Conservation (phyloP, 2,113 vertebrate species). For the Rhinoptilus africanus region DNA sequence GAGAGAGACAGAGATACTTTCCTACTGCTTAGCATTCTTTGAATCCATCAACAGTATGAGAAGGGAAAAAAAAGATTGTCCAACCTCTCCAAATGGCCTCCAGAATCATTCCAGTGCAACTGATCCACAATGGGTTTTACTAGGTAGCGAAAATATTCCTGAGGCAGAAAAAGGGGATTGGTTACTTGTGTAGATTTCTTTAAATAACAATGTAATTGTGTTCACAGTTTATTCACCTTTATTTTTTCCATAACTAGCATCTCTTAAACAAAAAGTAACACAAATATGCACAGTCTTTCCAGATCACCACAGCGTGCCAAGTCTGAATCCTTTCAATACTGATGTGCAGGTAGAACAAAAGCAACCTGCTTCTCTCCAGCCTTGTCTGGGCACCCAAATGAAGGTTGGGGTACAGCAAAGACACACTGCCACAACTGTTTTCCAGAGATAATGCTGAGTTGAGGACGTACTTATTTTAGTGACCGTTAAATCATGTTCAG, state of each 20-base stretch:
- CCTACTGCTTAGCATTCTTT: neutral
- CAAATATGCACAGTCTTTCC: neutral
- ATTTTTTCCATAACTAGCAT: neutral
- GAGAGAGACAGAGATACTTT: neutral
- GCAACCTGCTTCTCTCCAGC: neutral
- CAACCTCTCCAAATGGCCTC: constrained; percentile 59
- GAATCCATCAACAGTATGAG: neutral
- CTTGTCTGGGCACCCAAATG: neutral
- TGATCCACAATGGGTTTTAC: constrained; percentile 72
- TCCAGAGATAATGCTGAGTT: neutral
- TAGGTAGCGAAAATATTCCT: constrained; percentile 79
- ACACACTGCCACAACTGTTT: neutral
- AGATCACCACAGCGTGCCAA: neutral
- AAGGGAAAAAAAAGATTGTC: neutral
- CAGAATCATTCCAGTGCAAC: constrained; percentile 79
- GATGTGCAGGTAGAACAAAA: neutral
- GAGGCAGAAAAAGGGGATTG: neutral
- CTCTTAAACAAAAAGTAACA: neutral
- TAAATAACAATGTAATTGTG: neutral
- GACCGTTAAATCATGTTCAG: neutral
- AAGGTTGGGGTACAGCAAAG: neutral
- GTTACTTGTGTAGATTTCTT: neutral
- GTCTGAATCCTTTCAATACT: neutral
- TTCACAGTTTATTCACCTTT: neutral
- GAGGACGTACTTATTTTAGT: neutral